Conservation (phyloP, 2,888 invertebrate genomes). For the Rhabditophanes sp. region DNA sequence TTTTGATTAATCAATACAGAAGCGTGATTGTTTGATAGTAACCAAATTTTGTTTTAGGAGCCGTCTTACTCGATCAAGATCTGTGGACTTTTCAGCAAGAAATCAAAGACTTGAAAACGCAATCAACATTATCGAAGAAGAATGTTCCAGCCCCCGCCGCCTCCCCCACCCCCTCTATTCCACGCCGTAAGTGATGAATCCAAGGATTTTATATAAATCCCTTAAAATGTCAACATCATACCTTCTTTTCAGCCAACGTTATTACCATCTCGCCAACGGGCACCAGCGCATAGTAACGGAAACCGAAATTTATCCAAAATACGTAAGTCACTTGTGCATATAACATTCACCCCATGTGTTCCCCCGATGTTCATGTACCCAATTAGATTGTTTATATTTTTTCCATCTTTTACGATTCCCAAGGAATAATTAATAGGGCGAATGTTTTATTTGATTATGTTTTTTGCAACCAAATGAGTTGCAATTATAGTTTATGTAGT, state of each 20-base stretch:
- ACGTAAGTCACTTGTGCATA: conserved; percentile 11
- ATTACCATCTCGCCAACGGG: conserved; percentile 37
- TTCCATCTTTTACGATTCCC: conserved; percentile 4
- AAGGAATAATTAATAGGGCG: conserved; percentile 2
- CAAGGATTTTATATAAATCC: background rate
- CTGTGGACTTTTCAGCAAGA: too few relatives aligned
- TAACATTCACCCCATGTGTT: too few relatives aligned
- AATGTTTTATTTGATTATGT: conserved; percentile 2
- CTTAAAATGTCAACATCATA: background rate
- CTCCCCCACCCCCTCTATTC: conserved; percentile 43
- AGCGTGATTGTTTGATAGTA: too few relatives aligned
- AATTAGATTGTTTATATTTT: conserved; percentile 5
- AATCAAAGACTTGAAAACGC: too few relatives aligned
- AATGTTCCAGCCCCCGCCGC: conserved; percentile 37
- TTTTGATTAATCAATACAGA: too few relatives aligned
- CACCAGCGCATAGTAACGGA: conserved; percentile 39
- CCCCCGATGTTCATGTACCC: conserved; percentile 4
- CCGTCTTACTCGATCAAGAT: too few relatives aligned
- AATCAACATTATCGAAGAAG: too few relatives aligned
- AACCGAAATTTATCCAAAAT: conserved; percentile 22
- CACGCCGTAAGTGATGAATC: conserved; percentile 11
- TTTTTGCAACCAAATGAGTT: too few relatives aligned
- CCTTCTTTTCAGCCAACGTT: conserved; percentile 19
- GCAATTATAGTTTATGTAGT: too few relatives aligned
- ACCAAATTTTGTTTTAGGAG: too few relatives aligned